Base-by-base conservation (phyloP, 2,888 invertebrate species). In the Cerastoderma edule region DNA sequence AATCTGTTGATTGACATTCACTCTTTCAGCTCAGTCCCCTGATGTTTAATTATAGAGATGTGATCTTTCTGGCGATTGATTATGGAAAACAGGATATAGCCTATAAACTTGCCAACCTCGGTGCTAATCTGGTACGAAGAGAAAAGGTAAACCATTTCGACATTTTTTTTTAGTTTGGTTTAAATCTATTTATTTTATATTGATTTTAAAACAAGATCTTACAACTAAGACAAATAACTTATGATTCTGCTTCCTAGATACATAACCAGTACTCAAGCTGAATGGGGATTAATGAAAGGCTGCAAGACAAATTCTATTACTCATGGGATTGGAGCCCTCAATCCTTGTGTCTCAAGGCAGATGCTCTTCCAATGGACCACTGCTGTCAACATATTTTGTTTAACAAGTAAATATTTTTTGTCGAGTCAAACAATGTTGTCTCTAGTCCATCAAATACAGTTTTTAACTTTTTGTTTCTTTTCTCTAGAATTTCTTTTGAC, bases 51-150 rank as follows among this genome's bases (percentile, higher is more conserved):
- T 90, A 85, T 77, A 72, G 85, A 60, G 90, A 90, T 72, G 76
- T 89, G 32, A 78, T 90, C 64, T 87, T 89, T 72, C 72, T 87
- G n/a, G 90, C 90, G 4, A 83, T 90, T 67, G 89, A 89, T 57
- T 82, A 88, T 53, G 82, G 83, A 1, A 87, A 89, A 71, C 81
- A 83, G 48, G 89, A 89, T 10, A 88, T 90, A 32, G 89, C 85
- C 8, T 70, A 83, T 53, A 84, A 83, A 66, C 76, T 90, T 63
- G 87, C 87, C 5, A 77, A 85, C 64, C 75, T 88, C 4, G 89
- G 88, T 16, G 78, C 88, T 53, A 87, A 90, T 63, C 83, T 88
- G 19, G 75, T 48, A 8, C 78, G 85, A 44, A 78, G 72, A 60
- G 87, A 89, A 79, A 80, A 67, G 84, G 88, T 88, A 73, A 65